Conservation (phyloP, 2,888 invertebrate genomes). For the Dryobota labecula region DNA sequence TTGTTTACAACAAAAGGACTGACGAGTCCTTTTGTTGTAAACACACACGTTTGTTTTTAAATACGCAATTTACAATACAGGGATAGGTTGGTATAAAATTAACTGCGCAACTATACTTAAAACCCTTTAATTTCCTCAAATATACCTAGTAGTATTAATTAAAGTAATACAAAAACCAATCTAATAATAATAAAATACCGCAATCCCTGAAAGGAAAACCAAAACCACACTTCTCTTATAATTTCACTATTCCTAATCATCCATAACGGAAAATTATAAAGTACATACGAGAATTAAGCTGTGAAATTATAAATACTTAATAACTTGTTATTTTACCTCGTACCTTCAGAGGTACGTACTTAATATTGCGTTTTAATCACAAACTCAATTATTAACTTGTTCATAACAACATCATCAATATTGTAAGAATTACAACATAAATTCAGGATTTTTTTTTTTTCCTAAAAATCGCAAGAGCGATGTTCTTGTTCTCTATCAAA, state of each 20-base stretch:
- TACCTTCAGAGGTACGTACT: not conserved
- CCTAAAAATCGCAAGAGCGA: too few relatives aligned
- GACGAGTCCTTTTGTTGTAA: not conserved
- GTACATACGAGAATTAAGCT: not conserved
- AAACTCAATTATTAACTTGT: not conserved
- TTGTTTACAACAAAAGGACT: too few relatives aligned
- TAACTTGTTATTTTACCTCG: not conserved
- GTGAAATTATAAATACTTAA: constrained; percentile 10
- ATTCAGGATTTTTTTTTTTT: too few relatives aligned
- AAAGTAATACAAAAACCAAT: constrained; percentile 4
- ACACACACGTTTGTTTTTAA: not conserved
- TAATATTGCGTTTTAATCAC: not conserved
- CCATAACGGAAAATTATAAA: not conserved
- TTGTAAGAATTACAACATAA: not conserved
- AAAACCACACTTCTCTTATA: constrained; percentile 27
- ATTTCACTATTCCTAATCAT: not conserved
- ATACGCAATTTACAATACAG: not conserved
- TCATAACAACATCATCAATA: not conserved
- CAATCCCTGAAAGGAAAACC: constrained; percentile 20
- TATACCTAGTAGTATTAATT: not conserved
- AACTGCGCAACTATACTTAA: constrained; percentile 3
- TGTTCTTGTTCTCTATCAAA: not conserved
- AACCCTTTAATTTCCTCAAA: constrained; percentile 23
- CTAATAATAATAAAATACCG: not conserved
- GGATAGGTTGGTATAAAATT: not conserved